Evolutionary conservation across 2,797 vertebrate genomes (phyloP).

Genomic region (Sebastes baramenuke): DNA sequence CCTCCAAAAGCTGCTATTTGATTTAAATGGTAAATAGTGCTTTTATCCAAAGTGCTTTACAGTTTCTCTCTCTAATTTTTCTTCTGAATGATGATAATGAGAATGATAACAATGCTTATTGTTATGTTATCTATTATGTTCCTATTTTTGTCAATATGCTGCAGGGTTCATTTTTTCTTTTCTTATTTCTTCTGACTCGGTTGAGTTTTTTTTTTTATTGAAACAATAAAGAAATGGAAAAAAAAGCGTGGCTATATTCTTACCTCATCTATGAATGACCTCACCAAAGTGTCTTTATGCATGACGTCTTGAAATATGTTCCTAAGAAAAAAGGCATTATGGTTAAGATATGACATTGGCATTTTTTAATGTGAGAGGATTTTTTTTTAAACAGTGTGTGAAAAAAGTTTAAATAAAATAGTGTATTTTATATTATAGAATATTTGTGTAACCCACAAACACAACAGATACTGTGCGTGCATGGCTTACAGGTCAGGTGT

Average conservation of each 20-base stretch:
- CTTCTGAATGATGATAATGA: neutral
- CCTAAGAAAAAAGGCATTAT: slow-evolving; percentile 65
- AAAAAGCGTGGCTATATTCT: slow-evolving; percentile 32
- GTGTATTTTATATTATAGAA: neutral
- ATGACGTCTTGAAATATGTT: slow-evolving; percentile 97
- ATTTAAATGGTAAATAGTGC: neutral
- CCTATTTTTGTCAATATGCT: neutral
- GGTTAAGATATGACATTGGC: neutral
- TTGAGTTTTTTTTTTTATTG: neutral
- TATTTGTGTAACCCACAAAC: neutral
- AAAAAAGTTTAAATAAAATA: neutral
- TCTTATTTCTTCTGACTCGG: neutral
- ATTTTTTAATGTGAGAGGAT: neutral
- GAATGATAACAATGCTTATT: neutral
- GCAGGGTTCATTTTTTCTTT: neutral
- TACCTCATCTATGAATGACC: slow-evolving; percentile 96
- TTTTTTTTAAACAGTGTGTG: neutral
- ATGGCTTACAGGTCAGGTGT: slow-evolving; percentile 92
- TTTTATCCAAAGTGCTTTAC: neutral
- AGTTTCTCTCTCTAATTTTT: neutral
- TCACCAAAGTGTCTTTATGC: slow-evolving; percentile 93
- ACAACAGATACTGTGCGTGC: neutral
- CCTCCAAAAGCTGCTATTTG: neutral
- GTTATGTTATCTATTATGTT: neutral
- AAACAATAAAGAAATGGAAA: neutral